phyloP scores from a whole-genome alignment of 2,113 vertebrate species.

The Bufo bufo region DNA sequence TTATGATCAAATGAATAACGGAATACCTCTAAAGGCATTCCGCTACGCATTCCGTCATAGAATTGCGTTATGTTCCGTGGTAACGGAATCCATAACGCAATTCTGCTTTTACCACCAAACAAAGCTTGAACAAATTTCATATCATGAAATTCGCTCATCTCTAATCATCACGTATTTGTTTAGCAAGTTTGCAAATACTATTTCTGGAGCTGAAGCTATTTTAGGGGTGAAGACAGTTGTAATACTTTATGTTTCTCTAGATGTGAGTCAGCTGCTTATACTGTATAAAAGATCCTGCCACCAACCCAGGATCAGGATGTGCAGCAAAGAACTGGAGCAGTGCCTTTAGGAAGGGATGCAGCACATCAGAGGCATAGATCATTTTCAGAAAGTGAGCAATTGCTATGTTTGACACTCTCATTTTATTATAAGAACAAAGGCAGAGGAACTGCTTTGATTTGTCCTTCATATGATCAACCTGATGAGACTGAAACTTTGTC shows the following conservation, averaged over 20 bases:
- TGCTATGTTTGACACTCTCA: constrained; percentile 34
- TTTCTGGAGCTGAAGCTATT: not conserved
- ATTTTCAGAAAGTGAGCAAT: constrained; percentile 26
- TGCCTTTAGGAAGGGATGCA: not conserved
- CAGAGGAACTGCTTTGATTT: constrained; percentile 20
- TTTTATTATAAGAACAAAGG: constrained; percentile 47
- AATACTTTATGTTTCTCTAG: constrained; percentile 1
- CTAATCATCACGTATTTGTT: not conserved
- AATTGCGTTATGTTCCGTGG: no score
- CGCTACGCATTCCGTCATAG: no score
- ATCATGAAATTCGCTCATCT: no score
- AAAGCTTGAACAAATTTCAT: no score
- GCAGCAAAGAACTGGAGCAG: not conserved
- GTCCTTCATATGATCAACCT: constrained; percentile 39
- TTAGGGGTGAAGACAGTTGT: not conserved
- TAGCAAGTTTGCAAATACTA: not conserved
- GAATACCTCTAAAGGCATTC: no score
- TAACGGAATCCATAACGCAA: no score
- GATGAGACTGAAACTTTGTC: constrained; percentile 47
- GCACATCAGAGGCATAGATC: constrained; percentile 8
- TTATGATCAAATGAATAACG: no score
- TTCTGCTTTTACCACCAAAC: no score
- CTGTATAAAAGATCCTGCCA: not conserved
- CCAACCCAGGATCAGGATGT: not conserved
- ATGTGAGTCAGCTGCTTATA: not conserved